Base-by-base conservation (phyloP, 2,113 vertebrate genomes). In the Corythornis madagascariensis region DNA sequence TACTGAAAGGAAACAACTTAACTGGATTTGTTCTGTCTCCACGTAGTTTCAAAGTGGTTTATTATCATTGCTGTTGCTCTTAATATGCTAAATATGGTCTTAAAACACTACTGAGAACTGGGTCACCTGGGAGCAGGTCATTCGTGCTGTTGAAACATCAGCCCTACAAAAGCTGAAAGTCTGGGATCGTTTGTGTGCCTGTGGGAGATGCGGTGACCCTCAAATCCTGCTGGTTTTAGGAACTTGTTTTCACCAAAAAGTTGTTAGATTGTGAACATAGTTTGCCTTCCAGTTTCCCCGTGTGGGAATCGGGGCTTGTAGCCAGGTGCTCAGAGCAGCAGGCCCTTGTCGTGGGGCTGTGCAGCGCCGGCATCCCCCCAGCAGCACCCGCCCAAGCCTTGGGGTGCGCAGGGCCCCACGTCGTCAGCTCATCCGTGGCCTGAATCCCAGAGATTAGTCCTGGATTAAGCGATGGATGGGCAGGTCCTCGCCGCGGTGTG, bases 361-460 rank as follows among this genome's bases (percentile, higher is more conserved):
- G 4, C 0, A 15, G 11, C 26, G 3, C 78, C 3, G 3, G 10
- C 4, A 11, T 42, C 13, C 22, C 83, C 79, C 40, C 33, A 2
- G 56, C 78, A 53, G 25, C 8, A 2, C 33, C 70, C 8, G 5
- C 38, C 69, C 3, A 2, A 80, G 71, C 76, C 50, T 25, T 40
- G 90, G 93, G 89, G 75, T 7, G 3, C 26, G 4, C 2, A 4
- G 66, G 87, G 84, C 70, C 88, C 80, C 73, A 6, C 26, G 29
- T 7, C 70, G 5, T 9, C 71, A 21, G 72, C 74, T 96, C 84
- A 72, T 83, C 89, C 43, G 9, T 92, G 93, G 72, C 88, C 94
- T 92, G 87, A 92, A 85, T 94, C 83, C 64, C 75, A n/a, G 86
- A 71, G 90, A 78, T 93, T 91, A 86, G 86, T 88, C 72, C 93